Percentiles rank a stretch among this genome's conserved stretches.
phyloP scores from a whole-genome alignment of 1,140 invertebrate genomes.

The Scaptomyza hsui region DNA sequence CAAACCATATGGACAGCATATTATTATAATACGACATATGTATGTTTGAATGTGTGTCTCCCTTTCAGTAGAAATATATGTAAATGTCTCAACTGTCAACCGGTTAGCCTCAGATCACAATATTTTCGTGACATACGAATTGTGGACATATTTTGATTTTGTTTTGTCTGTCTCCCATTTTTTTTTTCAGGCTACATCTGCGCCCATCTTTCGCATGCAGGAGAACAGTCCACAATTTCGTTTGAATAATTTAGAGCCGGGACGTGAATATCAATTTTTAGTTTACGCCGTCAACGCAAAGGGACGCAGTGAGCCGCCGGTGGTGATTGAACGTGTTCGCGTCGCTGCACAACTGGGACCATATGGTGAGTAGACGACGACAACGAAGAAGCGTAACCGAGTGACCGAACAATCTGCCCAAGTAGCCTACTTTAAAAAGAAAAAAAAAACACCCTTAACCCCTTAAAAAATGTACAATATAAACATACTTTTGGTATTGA shows the following conservation, averaged over 20 bases:
- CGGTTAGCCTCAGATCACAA: slow-evolving; percentile 18
- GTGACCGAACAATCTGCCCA: slow-evolving; percentile 3
- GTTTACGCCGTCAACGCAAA: slow-evolving; percentile 90
- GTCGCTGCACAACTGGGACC: slow-evolving; percentile 84
- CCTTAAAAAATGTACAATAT: slow-evolving; percentile 2
- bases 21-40: slow-evolving; percentile 53
- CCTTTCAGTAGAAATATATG: slow-evolving; percentile 10
- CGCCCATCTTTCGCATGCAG: slow-evolving; percentile 86
- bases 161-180: slow-evolving; percentile 6
- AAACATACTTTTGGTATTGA: not conserved
- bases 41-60: slow-evolving; percentile 24
- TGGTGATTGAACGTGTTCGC: slow-evolving; percentile 86
- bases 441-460: slow-evolving; percentile 12
- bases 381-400: not conserved
- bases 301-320: slow-evolving; percentile 88
- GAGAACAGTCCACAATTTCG: slow-evolving; percentile 87
- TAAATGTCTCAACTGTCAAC: slow-evolving; percentile 26
- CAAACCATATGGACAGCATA: slow-evolving; percentile 60
- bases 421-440: slow-evolving; percentile 1
- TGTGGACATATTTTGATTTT: slow-evolving; percentile 21
- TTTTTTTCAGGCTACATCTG: slow-evolving; percentile 83
- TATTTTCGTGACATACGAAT: slow-evolving; percentile 4
- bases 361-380: slow-evolving; percentile 75
- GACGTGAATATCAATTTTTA: slow-evolving; percentile 87
- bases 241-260: slow-evolving; percentile 88